Conservation (phyloP, 1,140 invertebrate genomes). For the Ridgeia piscesae region DNA sequence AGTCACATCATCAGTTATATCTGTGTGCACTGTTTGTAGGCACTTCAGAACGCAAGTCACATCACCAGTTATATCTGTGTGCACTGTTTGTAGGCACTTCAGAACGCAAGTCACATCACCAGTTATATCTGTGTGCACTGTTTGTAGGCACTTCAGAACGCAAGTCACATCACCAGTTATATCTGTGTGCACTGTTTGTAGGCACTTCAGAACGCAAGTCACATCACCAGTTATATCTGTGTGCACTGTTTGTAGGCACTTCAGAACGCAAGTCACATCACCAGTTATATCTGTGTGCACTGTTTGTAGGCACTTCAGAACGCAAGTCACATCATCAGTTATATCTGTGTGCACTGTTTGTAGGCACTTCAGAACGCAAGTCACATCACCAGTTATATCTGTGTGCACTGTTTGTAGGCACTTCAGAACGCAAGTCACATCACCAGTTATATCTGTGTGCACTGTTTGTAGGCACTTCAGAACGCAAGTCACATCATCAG, state of each 20-base stretch:
- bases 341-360: slow-evolving; percentile 77
- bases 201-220: slow-evolving; percentile 89
- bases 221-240: slow-evolving; percentile 96
- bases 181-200: slow-evolving; percentile 76
- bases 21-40: slow-evolving; percentile 73
- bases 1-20: slow-evolving; percentile 96
- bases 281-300: slow-evolving; percentile 93
- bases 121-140: slow-evolving; percentile 88
- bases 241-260: slow-evolving; percentile 79
- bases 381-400: slow-evolving; percentile 95
- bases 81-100: slow-evolving; percentile 79
- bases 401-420: slow-evolving; percentile 76
- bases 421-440: slow-evolving; percentile 90
- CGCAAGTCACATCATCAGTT: slow-evolving; percentile 93
- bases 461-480: slow-evolving; percentile 80
- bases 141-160: slow-evolving; percentile 86
- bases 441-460: slow-evolving; percentile 95
- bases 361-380: slow-evolving; percentile 91
- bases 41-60: slow-evolving; percentile 87
- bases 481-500: slow-evolving; percentile 93
- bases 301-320: slow-evolving; percentile 82
- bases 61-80: slow-evolving; percentile 97
- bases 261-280: slow-evolving; percentile 90
- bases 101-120: slow-evolving; percentile 91
- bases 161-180: slow-evolving; percentile 93